Conservation (phyloP, 2,113 vertebrate species). For the Mesitornis unicolor region DNA sequence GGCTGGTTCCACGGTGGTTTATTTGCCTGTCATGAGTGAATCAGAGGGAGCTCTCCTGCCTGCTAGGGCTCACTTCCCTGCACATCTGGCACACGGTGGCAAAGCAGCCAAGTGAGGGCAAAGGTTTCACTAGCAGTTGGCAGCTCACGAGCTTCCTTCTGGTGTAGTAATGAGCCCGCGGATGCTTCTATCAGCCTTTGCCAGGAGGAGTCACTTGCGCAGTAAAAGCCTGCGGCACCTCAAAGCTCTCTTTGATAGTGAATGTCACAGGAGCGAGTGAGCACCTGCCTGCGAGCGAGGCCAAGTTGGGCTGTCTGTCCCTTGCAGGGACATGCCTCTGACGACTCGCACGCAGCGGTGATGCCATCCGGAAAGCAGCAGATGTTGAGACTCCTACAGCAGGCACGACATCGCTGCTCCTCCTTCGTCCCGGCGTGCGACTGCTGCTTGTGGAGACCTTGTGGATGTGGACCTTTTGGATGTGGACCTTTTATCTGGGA, state of each 20-base stretch:
- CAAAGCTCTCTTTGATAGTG: conserved; percentile 5
- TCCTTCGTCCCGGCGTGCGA: not conserved
- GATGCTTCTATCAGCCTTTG: conserved; percentile 5
- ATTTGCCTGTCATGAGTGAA: not conserved
- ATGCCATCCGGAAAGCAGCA: not conserved
- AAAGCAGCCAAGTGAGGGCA: conserved; percentile 57
- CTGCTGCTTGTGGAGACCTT: not conserved
- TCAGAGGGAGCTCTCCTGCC: not conserved
- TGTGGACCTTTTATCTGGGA: not conserved
- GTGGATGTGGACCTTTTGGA: not conserved
- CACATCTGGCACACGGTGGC: conserved; percentile 16
- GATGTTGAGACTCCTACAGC: not conserved
- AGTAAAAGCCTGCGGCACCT: not conserved
- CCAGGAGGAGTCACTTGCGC: conserved; percentile 31
- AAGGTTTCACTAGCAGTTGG: conserved; percentile 45
- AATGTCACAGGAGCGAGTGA: conserved; percentile 39
- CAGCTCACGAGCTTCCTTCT: conserved; percentile 30
- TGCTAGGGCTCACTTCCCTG: conserved; percentile 8
- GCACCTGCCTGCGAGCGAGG: conserved; percentile 31
- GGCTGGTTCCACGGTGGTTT: not conserved
- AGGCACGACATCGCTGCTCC: not conserved
- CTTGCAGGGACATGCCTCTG: conserved; percentile 16
- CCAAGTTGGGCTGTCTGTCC: not conserved
- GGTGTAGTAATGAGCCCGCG: not conserved
- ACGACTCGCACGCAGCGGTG: not conserved